phyloP scores from a whole-genome alignment of 2,113 vertebrate genomes.

The Pionites leucogaster region DNA sequence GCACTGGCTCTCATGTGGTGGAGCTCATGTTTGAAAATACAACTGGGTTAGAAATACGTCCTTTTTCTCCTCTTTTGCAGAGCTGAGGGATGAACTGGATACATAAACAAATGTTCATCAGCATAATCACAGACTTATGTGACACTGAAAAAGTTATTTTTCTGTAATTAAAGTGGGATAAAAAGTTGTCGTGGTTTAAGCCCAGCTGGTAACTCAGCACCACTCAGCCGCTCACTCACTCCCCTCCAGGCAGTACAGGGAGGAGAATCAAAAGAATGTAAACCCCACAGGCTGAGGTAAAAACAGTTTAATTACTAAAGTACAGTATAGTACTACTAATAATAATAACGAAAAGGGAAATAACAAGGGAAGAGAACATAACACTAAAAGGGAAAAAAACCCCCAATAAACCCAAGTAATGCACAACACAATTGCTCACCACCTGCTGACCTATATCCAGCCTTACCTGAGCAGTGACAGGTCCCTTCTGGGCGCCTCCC shows the following conservation, averaged over 20 bases:
- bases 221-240: neutral
- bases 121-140: neutral
- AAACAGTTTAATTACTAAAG: neutral
- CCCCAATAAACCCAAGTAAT: neutral
- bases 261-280: neutral
- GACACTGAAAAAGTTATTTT: neutral
- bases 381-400: neutral
- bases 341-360: neutral
- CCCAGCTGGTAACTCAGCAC: neutral
- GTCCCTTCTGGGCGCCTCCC: neutral
- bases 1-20: neutral
- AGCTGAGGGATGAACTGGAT: neutral
- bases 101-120: neutral
- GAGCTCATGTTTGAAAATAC: slow-evolving; percentile 14
- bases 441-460: neutral
- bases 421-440: neutral
- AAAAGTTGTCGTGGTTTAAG: neutral
- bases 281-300: neutral
- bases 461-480: neutral
- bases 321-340: neutral
- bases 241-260: neutral
- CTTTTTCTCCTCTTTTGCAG: neutral
- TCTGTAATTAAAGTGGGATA: neutral
- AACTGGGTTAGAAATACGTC: neutral
- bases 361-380: neutral